Percentiles rank a stretch among this genome's conserved stretches.
These are phyloP conservation scores for Chymomyza procnemis DNA, from an alignment of 2,888 invertebrate species.

Conservation along the genomic window DNA sequence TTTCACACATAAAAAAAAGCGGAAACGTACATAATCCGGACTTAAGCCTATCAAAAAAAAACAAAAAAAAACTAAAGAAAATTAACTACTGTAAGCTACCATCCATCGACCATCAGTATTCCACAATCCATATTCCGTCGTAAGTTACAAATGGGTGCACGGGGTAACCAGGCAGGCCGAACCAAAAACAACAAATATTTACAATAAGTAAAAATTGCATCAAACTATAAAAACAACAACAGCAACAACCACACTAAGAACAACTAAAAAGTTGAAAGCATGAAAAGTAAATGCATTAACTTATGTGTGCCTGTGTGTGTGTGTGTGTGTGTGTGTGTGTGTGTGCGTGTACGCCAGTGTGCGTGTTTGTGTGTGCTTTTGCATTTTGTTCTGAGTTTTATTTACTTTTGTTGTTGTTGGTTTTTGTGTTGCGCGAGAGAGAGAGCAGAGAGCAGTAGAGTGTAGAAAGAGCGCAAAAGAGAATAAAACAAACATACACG, in stretches of 20 bases:
- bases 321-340: not conserved
- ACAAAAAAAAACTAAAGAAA: too few species aligned
- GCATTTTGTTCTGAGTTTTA: constrained; percentile 49
- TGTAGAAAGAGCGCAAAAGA: constrained; percentile 24
- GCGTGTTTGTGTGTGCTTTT: constrained; percentile 14
- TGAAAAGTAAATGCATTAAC: constrained; percentile 25
- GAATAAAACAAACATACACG: constrained; percentile 45
- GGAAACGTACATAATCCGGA: too few species aligned
- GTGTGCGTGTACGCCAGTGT: constrained; percentile 4
- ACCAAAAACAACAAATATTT: not conserved
- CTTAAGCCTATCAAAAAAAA: too few species aligned
- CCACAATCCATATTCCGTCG: too few species aligned
- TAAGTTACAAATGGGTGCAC: too few species aligned
- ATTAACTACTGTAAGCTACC: too few species aligned
- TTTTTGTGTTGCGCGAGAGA: not conserved
- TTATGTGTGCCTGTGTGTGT: not conserved
- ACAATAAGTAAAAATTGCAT: not conserved
- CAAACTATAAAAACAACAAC: constrained; percentile 13
- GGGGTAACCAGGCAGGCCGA: too few species aligned
- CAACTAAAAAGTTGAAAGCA: constrained; percentile 28
- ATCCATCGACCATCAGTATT: too few species aligned
- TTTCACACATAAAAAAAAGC: too few species aligned
- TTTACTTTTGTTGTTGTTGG: not conserved
- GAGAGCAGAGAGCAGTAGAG: not conserved
- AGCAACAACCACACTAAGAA: constrained; percentile 15